Evolutionary conservation across 1,140 invertebrate species (phyloP), one percentile per base, ranked within the genome.

Genomic region (Drosophila tsacasi): DNA sequence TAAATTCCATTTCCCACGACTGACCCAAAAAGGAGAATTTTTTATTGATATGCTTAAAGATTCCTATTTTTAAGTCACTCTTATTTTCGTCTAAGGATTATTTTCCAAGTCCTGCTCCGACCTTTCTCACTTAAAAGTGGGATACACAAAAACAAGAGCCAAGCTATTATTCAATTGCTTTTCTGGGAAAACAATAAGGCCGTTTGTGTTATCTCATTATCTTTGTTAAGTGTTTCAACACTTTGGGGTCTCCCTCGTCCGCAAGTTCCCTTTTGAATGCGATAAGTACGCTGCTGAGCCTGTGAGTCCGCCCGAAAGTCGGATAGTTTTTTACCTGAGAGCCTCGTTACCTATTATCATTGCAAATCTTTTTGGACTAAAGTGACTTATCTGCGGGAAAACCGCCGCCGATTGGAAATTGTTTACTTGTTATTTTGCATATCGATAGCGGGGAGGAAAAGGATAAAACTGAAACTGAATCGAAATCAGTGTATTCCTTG

Each of bases 301-400:
- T 35, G 32, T 50, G 13, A 40, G 66, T 50, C 35, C 19, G 2
- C 1, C 21, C 19, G 15, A 44, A 52, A 68, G 35, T 23, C 67
- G 68, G 67, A 49, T 71, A 71, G 67, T 55, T 57, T 68, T 44
- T 37, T 47, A 67, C 64, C 64, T n/a, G 32, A 35, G 37, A 67
- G 40, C 59, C 42, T 44, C 4, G 58, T 25, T 46, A 25, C 47
- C 62, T 47, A 64, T 67, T 67, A 67, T 67, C 64, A 47, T 23
- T 64, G 40, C 64, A 64, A 64, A 64, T 46, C 23, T 27, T 61
- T 65, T 9, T 2, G 37, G 63, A 21, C 35, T 25, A 60, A 23
- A 19, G 39, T 15, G 13, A 46, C 5, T 64, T 67, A 67, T 63
- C 58, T 63, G 27, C 5, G 21, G 58, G 13, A 61, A 42, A 61